Evolutionary conservation across 2,888 invertebrate genomes (phyloP).

Genomic region (Zaprionus lineosus): DNA sequence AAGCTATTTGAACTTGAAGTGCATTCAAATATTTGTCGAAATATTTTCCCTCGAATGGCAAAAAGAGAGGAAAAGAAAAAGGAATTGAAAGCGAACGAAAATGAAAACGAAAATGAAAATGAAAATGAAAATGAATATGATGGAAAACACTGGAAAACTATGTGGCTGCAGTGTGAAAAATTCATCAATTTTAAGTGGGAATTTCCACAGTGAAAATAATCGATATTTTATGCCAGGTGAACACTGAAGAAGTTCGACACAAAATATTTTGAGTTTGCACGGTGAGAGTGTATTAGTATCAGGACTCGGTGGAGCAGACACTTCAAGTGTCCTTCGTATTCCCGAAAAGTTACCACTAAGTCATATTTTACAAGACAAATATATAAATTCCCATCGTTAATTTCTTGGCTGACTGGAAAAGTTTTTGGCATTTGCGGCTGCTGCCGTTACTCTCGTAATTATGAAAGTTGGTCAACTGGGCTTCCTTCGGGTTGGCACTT

Average conservation of each 20-base stretch:
- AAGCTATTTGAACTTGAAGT: slow-evolving; percentile 7
- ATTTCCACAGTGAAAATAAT: too few species aligned
- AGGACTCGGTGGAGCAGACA: too few species aligned
- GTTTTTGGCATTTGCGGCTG: slow-evolving; percentile 52
- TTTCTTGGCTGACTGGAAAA: slow-evolving; percentile 59
- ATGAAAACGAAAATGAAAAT: too few species aligned
- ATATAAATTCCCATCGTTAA: slow-evolving; percentile 63
- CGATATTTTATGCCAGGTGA: too few species aligned
- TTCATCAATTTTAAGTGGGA: too few species aligned
- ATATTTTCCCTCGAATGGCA: neutral
- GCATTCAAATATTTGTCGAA: slow-evolving; percentile 9
- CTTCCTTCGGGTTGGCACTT: slow-evolving; percentile 5
- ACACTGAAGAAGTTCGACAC: too few species aligned
- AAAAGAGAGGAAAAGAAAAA: neutral
- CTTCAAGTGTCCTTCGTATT: too few species aligned
- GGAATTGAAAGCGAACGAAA: neutral
- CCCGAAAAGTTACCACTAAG: slow-evolving; percentile 26
- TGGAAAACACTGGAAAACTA: too few species aligned
- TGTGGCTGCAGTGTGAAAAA: too few species aligned
- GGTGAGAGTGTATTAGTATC: too few species aligned
- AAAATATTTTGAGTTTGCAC: too few species aligned
- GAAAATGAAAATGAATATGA: too few species aligned
- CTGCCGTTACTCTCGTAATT: slow-evolving; percentile 61
- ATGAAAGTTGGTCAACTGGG: slow-evolving; percentile 68
- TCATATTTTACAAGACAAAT: slow-evolving; percentile 44